Conservation (phyloP, 2,797 vertebrate species). For the Tolypeutes matacus region DNA sequence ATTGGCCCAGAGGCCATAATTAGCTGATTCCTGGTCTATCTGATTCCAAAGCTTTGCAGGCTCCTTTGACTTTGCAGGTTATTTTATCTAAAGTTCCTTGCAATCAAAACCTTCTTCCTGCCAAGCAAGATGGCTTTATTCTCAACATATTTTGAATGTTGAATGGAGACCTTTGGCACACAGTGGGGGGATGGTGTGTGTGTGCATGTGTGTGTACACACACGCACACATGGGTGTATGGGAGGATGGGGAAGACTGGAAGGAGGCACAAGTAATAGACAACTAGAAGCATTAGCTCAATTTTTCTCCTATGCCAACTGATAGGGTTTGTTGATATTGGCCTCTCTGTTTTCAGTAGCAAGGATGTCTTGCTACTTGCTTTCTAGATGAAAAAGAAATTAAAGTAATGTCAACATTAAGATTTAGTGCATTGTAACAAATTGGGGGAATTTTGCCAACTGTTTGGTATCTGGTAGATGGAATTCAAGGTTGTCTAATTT, state of each 20-base stretch:
- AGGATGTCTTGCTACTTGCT: slow-evolving; percentile 34
- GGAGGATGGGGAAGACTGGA: background rate
- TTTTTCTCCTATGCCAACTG: slow-evolving; percentile 38
- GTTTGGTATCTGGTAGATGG: background rate
- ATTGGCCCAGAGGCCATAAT: background rate
- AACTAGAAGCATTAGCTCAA: slow-evolving; percentile 19
- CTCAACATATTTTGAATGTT: background rate
- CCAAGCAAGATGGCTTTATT: slow-evolving; percentile 61
- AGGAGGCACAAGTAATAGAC: background rate
- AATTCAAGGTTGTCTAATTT: background rate
- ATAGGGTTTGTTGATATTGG: background rate
- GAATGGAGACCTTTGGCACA: slow-evolving; percentile 30
- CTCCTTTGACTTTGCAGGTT: slow-evolving; percentile 56
- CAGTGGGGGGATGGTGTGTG: background rate
- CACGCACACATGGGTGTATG: too few relatives aligned
- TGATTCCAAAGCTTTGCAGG: slow-evolving; percentile 66
- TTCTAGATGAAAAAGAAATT: slow-evolving; percentile 31
- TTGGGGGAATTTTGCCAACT: slow-evolving; percentile 15
- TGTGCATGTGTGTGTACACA: background rate
- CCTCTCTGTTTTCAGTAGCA: slow-evolving; percentile 48
- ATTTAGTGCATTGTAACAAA: background rate
- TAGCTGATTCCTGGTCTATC: background rate
- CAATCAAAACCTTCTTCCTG: slow-evolving; percentile 41
- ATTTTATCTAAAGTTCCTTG: slow-evolving; percentile 59
- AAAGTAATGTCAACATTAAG: background rate